Conservation (phyloP, 2,113 vertebrate species). For the Trachemys scripta region DNA sequence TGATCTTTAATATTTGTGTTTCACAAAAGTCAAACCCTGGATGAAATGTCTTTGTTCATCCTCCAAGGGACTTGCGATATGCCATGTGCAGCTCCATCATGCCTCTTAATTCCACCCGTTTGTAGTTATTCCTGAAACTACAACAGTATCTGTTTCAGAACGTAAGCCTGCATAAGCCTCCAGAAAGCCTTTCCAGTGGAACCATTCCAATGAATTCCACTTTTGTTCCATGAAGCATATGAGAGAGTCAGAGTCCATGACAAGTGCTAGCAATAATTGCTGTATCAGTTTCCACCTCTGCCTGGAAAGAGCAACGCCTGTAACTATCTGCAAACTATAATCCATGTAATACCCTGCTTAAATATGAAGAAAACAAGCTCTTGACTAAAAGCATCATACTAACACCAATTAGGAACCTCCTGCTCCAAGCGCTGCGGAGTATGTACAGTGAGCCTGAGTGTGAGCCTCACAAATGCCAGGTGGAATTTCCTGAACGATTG, state of each 20-base stretch:
- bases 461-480: background rate
- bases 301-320: slow-evolving; percentile 16
- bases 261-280: background rate
- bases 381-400: background rate
- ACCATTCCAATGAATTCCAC: slow-evolving; percentile 49
- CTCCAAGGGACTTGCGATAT: background rate
- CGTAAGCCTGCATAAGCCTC: background rate
- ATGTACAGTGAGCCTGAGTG: background rate
- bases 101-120: background rate
- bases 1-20: fast-evolving
- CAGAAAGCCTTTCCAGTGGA: slow-evolving; percentile 45
- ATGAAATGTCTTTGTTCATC: background rate
- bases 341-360: slow-evolving; percentile 24
- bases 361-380: background rate
- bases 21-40: background rate
- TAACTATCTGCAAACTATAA: slow-evolving; percentile 42
- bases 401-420: background rate
- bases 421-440: background rate
- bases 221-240: slow-evolving; percentile 41
- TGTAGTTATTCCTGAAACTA: slow-evolving; percentile 45
- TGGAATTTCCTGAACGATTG: background rate
- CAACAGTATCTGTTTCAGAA: slow-evolving; percentile 36
- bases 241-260: slow-evolving; percentile 31
- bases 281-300: background rate
- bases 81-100: background rate